A percentile compares a stretch with the other conserved stretches of the same genome.
phyloP scores from a whole-genome alignment of 2,888 invertebrate species.

The Synergus itoensis region DNA sequence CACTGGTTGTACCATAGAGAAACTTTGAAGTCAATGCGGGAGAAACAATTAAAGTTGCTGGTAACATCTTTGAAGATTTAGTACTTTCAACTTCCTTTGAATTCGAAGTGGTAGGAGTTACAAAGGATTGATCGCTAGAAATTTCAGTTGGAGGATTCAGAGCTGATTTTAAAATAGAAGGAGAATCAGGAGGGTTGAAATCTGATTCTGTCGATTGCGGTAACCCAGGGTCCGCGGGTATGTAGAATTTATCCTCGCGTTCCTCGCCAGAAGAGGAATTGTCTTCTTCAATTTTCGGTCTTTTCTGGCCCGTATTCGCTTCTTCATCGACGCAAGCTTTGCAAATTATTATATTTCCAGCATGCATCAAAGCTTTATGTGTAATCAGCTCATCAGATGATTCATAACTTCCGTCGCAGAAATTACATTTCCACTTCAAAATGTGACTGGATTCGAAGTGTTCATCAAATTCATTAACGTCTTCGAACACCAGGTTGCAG shows the following conservation, averaged over 20 bases:
- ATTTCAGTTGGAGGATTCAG: not conserved
- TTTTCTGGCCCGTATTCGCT: not conserved
- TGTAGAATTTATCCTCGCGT: slow-evolving; percentile 14
- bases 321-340: slow-evolving; percentile 20
- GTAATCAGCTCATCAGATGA: slow-evolving; percentile 51
- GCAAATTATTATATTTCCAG: slow-evolving; percentile 48
- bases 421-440: slow-evolving; percentile 54
- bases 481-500: slow-evolving; percentile 57
- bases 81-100: not conserved
- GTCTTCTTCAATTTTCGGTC: not conserved
- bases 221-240: slow-evolving; percentile 21
- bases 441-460: slow-evolving; percentile 59
- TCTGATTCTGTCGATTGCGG: slow-evolving; percentile 31
- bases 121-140: not conserved
- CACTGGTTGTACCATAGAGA: not conserved
- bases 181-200: not conserved
- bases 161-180: not conserved
- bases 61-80: not conserved
- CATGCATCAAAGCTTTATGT: slow-evolving; percentile 55
- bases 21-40: not conserved
- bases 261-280: not conserved
- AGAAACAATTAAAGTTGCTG: not conserved
- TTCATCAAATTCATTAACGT: slow-evolving; percentile 57
- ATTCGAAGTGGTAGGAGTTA: not conserved
- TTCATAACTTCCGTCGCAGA: slow-evolving; percentile 55